A percentile compares a stretch with the other conserved stretches of the same genome.
Conservation (phyloP, 1,140 invertebrate species). For the Drosophila lacteicornis region DNA sequence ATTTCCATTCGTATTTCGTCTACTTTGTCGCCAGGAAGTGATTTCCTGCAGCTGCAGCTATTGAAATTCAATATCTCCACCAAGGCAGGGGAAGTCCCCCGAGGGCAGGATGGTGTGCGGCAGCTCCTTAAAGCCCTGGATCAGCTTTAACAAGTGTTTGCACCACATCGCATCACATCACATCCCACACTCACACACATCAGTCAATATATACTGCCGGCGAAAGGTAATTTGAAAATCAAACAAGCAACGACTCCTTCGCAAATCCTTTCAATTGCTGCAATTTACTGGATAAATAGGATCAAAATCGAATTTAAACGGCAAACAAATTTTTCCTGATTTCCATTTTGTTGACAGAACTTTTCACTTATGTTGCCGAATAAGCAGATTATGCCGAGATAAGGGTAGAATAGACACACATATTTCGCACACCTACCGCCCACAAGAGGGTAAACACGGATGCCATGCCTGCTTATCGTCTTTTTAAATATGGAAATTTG, state of each 20-base stretch:
- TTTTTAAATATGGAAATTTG: slow-evolving; percentile 4
- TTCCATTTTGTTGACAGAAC: slow-evolving; percentile 83
- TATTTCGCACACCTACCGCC: slow-evolving; percentile 54
- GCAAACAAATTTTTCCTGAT: slow-evolving; percentile 82
- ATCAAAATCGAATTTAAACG: slow-evolving; percentile 84
- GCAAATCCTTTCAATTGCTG: slow-evolving; percentile 84
- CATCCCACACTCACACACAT: slow-evolving; percentile 23
- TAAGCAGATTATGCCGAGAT: slow-evolving; percentile 75
- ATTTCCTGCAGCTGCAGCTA: slow-evolving; percentile 71
- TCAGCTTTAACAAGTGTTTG: slow-evolving; percentile 63
- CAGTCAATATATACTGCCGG: slow-evolving; percentile 36
- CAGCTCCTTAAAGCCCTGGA: slow-evolving; percentile 58
- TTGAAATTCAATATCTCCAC: slow-evolving; percentile 75
- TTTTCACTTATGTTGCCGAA: slow-evolving; percentile 81
- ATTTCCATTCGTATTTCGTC: slow-evolving; percentile 53
- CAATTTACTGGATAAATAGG: slow-evolving; percentile 84
- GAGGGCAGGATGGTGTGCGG: neutral
- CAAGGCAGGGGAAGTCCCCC: slow-evolving; percentile 13
- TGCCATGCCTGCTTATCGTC: neutral
- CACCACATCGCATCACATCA: slow-evolving; percentile 35
- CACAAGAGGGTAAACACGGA: slow-evolving; percentile 23
- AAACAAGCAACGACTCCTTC: slow-evolving; percentile 61
- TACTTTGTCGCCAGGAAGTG: slow-evolving; percentile 69
- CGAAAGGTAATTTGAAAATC: slow-evolving; percentile 80
- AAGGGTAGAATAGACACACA: slow-evolving; percentile 49